Conservation (phyloP, 2,888 invertebrate species). For the Rhamphomyia laevipes region DNA sequence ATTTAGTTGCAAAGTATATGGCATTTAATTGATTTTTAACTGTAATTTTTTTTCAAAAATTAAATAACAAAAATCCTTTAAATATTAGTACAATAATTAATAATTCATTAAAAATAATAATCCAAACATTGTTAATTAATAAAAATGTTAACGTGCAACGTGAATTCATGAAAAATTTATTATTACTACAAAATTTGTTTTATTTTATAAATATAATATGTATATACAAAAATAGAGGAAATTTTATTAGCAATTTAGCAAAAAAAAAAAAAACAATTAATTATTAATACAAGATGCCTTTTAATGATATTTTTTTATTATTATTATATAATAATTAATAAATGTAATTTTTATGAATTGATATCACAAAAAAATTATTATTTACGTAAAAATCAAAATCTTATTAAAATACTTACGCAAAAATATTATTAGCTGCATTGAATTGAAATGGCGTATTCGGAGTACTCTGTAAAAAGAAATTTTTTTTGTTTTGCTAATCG, state of each 20-base stretch:
- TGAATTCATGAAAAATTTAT: background rate
- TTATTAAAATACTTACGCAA: constrained; percentile 35
- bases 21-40: too few species aligned
- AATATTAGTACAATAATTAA: too few species aligned
- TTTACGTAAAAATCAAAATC: background rate
- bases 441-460: constrained; percentile 37
- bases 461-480: constrained; percentile 30
- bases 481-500: background rate
- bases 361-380: background rate
- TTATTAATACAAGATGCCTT: background rate
- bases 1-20: too few species aligned
- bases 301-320: background rate
- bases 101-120: too few species aligned
- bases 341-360: too few species aligned
- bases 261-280: too few species aligned
- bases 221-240: background rate
- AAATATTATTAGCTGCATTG: constrained; percentile 35
- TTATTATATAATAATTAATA: too few species aligned
- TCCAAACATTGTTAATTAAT: too few species aligned
- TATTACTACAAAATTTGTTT: background rate
- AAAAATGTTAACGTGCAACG: background rate
- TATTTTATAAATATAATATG: background rate
- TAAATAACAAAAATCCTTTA: too few species aligned
- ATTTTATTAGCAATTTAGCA: background rate
- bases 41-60: too few species aligned